Evolutionary conservation across 2,797 vertebrate genomes (phyloP), one percentile per base, ranked within the genome.

Genomic region (Zonotrichia albicollis): DNA sequence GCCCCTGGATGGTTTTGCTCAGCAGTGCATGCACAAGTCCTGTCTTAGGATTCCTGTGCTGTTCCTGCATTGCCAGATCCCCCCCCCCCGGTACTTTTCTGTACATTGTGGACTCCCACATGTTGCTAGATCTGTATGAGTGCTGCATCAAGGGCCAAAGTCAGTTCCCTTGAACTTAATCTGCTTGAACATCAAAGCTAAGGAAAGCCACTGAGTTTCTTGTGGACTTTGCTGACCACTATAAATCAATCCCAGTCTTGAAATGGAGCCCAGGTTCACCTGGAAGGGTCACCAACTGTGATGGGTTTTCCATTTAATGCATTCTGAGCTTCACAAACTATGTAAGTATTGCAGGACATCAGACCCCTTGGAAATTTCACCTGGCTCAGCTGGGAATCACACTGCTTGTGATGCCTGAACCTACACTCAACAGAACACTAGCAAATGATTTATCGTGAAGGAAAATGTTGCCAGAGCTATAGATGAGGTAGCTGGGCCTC

Each of bases 151-250:
- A 79, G 57, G 26, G 46, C n/a, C 45, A 67, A 74, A 82, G 18
- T 11, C 45, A 27, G 26, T 38, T 83, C 51, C 43, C 66, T 54
- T 83, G 27, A 83, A 84, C 30, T 75, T 68, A 75, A 89, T 77
- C 76, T 71, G 30, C 46, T 77, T 65, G 50, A 91, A 72, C 70
- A 92, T 77, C 82, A 93, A 96, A 93, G 65, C 61, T 48, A 67
- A 87, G 40, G 65, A 89, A 95, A 96, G 76, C 18, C 54, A 61
- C 68, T 8, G n/a, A 75, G 25, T 29, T 87, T 81, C 70, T 53
- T 74, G 38, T 46, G 51, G 54, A 45, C 62, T 72, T 85, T 57
- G 11, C 46, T 51, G 50, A 26, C 7, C 23, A 7, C 32, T 34
- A 32, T 54, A 91, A 95, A 93, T 85, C 77, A 87, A 74, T 61